Base-by-base conservation (phyloP, 2,888 invertebrate species). In the Teleogryllus oceanicus region DNA sequence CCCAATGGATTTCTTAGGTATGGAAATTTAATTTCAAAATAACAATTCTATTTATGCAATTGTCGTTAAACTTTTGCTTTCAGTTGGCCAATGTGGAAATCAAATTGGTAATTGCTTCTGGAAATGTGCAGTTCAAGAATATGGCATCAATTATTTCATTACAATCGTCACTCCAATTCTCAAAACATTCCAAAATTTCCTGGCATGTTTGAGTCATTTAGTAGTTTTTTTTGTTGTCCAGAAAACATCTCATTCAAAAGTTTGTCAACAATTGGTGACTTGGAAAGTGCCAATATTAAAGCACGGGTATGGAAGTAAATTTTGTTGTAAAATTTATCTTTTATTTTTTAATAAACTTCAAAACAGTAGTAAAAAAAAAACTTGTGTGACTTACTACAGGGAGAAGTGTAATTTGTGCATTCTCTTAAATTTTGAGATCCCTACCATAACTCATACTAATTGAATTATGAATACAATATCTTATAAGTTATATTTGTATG, bases 81-180 rank as follows among this genome's bases (percentile, higher is more conserved):
- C n/a, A n/a, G n/a, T n/a, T n/a, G n/a, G n/a, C n/a, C 90, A 90
- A 86, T 90, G 90, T 83, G 90, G 90, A 78, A 90, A 90, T 85
- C 90, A 90, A 86, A 89, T 90, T 82, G 90, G 90, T 77, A 87
- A 88, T 82, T 87, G 87, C 20, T 88, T 90, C 84, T 89, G 90
- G 89, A 89, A 89, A 2, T 84, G 88, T 80, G 88, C 87, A 24
- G 84, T 90, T 13, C 86, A 89, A 84, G 90, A 90, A 85, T 89
- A 90, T 84, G 88, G 89, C 21, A 85, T 89, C 79, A 84, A 8
- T 37, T 37, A 37, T 37, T 37, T 37, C 37, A 37, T 37, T 37
- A 37, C 8, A 37, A 37, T 37, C 37, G 37, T 5, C 37, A 80
- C 84, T 84, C 84, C 84, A 75, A 83, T 83, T 75, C 84, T 84